phyloP scores from a whole-genome alignment of 2,113 vertebrate species.

The Tamias sibiricus region DNA sequence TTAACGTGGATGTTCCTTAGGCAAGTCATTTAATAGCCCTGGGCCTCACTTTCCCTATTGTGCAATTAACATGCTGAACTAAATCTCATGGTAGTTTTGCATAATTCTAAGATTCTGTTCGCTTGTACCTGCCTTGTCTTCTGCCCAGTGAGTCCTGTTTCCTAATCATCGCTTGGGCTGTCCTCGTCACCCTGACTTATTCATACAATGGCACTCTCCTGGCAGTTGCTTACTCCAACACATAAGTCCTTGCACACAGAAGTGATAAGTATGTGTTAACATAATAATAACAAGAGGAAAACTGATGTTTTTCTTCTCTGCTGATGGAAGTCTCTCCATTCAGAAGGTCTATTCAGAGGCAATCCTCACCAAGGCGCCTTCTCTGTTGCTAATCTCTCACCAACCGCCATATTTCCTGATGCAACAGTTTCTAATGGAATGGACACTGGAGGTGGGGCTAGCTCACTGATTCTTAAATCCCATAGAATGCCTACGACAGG shows the following conservation, averaged over 20 bases:
- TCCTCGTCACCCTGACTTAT: background rate
- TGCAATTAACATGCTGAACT: background rate
- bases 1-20: background rate
- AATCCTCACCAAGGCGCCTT: background rate
- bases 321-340: background rate
- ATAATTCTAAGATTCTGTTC: background rate
- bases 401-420: background rate
- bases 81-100: background rate
- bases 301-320: background rate
- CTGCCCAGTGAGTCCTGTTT: background rate
- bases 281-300: slow-evolving; percentile 25
- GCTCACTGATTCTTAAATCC: background rate
- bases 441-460: background rate
- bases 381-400: background rate
- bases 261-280: background rate
- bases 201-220: background rate
- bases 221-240: background rate
- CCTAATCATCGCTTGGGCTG: background rate
- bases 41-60: background rate
- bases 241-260: background rate
- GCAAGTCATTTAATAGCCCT: background rate
- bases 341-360: background rate
- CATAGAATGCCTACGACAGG: background rate
- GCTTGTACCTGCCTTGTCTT: background rate
- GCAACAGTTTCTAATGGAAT: background rate